Evolutionary conservation across 2,888 invertebrate species (phyloP), one percentile per base, ranked within the genome.

Genomic region (Drosophila maculinotata): DNA sequence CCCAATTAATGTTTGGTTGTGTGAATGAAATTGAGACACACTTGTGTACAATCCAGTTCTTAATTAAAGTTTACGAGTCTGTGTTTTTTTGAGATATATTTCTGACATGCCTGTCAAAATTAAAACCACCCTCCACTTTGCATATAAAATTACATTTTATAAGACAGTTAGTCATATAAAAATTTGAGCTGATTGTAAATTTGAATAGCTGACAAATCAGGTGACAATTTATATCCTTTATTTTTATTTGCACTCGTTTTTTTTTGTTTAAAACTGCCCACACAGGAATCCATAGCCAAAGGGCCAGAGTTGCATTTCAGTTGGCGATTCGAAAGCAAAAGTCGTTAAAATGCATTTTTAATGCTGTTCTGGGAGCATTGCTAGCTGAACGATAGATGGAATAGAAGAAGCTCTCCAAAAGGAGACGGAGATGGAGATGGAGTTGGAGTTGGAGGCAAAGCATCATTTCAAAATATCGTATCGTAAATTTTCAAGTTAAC

Each of bases 401-500:
- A 73, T 41, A 30, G 45, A 25, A 26, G 12, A 0, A 49, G 20
- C n/a, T n/a, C n/a, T n/a, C n/a, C n/a, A n/a, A n/a, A n/a, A n/a
- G n/a, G n/a, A n/a, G 38, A 36, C 39, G 42, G 38, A 47, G 59
- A 20, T 59, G 30, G 20, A 2, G 33, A 28, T 39, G 49, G 49
- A 51, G 58, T 20, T 59, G 36, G n/a, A n/a, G 41, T 38, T 39
- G 52, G 49, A 48, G 56, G 36, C 53, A 52, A 56, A 65, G 20
- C 85, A 82, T 85, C 82, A 82, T 87, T 85, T 82, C 81, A 81
- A 87, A 82, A 85, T 82, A 85, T 78, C 73, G 77, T 76, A 78
- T 86, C 88, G 86, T 89, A 89, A 89, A 89, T 90, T 84, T 87
- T 60, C 69, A 77, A 87, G 88, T 89, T 89, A 89, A 88, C 85